These are phyloP conservation scores for Orestias chungarensis DNA, from an alignment of 2,797 vertebrate species.

Conservation along the genomic window DNA sequence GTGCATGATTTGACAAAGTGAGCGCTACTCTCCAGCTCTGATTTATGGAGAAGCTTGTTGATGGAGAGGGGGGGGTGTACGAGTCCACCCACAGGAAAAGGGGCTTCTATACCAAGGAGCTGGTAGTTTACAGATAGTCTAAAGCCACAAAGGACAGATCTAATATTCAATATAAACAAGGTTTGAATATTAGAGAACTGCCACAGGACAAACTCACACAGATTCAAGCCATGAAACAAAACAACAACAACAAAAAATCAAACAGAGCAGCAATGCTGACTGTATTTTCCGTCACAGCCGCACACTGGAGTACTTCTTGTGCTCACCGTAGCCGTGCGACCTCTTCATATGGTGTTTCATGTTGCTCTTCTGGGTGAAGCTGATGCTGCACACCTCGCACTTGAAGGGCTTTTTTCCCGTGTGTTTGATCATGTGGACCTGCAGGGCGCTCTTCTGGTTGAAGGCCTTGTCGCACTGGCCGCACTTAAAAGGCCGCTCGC, in stretches of 20 bases:
- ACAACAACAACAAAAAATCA: not conserved
- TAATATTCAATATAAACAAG: not conserved
- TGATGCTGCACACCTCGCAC: conserved; percentile 94
- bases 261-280: not conserved
- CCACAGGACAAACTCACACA: not conserved
- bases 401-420: conserved; percentile 96
- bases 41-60: not conserved
- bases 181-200: not conserved
- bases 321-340: conserved; percentile 90
- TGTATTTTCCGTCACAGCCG: not conserved
- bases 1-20: conserved; percentile 3
- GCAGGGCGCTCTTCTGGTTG: conserved; percentile 98
- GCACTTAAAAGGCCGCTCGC: conserved; percentile 95
- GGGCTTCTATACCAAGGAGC: conserved; percentile 11
- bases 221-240: not conserved
- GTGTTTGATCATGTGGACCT: conserved; percentile 98
- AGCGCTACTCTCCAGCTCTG: not conserved
- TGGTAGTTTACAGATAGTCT: not conserved
- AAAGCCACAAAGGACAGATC: conserved; percentile 13
- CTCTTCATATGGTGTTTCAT: conserved; percentile 99
- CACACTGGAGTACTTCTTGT: not conserved
- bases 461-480: conserved; percentile 94
- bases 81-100: not conserved
- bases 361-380: conserved; percentile 99
- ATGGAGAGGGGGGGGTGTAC: not conserved